phyloP scores from a whole-genome alignment of 53 echinoderm and acorn worm genomes.

The Patiria pectinifera region DNA sequence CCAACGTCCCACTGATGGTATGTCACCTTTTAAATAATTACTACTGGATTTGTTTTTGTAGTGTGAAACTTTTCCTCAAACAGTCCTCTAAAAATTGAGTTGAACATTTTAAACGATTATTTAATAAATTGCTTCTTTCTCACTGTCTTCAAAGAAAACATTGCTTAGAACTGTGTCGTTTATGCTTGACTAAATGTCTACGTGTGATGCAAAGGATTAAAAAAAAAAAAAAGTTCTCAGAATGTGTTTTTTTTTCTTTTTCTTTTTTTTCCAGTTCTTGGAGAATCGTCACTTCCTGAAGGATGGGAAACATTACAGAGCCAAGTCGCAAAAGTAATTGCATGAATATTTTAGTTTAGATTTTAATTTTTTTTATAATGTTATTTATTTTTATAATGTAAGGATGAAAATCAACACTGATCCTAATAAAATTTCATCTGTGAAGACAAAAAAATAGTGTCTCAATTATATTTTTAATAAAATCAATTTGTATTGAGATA shows the following conservation, averaged over 20 bases:
- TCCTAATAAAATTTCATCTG: too few species aligned
- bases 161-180: background rate
- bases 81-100: background rate
- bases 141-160: background rate
- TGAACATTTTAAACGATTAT: background rate
- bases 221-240: too few species aligned
- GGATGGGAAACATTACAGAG: constrained; percentile 57
- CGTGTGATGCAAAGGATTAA: background rate
- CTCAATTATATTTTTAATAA: too few species aligned
- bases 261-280: constrained; percentile 31
- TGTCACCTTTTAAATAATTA: background rate
- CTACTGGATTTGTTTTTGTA: too few species aligned
- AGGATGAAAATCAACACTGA: too few species aligned
- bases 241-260: background rate
- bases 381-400: background rate
- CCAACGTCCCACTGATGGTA: constrained; percentile 80
- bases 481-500: too few species aligned
- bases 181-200: background rate
- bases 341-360: background rate
- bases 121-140: background rate
- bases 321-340: constrained; percentile 35
- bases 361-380: background rate
- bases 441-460: too few species aligned
- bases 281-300: constrained; percentile 18
- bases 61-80: too few species aligned